Conservation (phyloP, 2,113 vertebrate species). For the Lutjanus erythropterus region DNA sequence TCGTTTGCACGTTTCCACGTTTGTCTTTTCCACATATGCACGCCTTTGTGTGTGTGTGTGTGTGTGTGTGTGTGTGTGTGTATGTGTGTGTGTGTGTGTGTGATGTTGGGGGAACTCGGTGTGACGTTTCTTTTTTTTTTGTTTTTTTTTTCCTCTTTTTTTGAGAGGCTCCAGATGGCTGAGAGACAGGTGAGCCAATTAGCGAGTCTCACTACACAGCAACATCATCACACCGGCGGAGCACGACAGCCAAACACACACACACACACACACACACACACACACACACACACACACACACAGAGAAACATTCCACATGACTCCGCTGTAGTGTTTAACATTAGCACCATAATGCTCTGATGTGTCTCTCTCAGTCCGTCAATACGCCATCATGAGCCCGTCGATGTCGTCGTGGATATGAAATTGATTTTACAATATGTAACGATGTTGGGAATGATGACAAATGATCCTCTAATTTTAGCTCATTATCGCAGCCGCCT, state of each 20-base stretch:
- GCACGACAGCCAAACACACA: slow-evolving; percentile 58
- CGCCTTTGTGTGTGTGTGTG: slow-evolving; percentile 24
- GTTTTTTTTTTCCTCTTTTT: slow-evolving; percentile 34
- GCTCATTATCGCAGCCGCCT: slow-evolving; percentile 29
- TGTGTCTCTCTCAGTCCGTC: slow-evolving; percentile 38
- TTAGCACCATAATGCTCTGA: neutral
- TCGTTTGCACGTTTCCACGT: slow-evolving; percentile 24
- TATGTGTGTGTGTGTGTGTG: slow-evolving; percentile 33
- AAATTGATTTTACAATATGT: slow-evolving; percentile 57
- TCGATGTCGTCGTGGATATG: slow-evolving; percentile 17
- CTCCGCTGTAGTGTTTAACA: slow-evolving; percentile 45
- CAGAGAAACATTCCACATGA: slow-evolving; percentile 42
- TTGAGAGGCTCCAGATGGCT: slow-evolving; percentile 84
- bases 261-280: slow-evolving; percentile 25
- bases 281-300: neutral
- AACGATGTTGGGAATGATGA: slow-evolving; percentile 50
- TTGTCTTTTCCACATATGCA: slow-evolving; percentile 36
- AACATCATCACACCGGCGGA: slow-evolving; percentile 77
- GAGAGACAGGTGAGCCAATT: slow-evolving; percentile 86
- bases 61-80: slow-evolving; percentile 40
- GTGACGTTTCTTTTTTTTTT: slow-evolving; percentile 44
- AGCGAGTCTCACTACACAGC: slow-evolving; percentile 80
- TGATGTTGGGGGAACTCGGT: slow-evolving; percentile 64
- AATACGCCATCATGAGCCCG: slow-evolving; percentile 14
- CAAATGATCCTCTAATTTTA: slow-evolving; percentile 59